A percentile compares a stretch with the other conserved stretches of the same genome.
These are phyloP conservation scores for Phalera bucephala DNA, from an alignment of 2,888 invertebrate genomes.

Conservation along the genomic window DNA sequence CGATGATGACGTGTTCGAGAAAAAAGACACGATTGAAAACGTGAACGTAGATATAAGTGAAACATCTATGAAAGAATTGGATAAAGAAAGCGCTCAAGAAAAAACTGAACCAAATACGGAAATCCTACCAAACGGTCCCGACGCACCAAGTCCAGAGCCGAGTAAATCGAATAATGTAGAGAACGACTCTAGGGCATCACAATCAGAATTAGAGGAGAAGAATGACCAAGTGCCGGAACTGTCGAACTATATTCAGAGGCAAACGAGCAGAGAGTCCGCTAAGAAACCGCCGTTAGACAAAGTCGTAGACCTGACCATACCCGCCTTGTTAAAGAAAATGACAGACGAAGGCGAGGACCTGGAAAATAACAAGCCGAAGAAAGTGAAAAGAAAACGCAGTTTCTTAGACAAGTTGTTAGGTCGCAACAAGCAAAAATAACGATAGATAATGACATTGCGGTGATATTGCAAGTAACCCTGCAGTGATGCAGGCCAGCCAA, in stretches of 20 bases:
- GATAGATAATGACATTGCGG: slow-evolving; percentile 39
- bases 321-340: slow-evolving; percentile 70
- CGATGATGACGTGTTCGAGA: slow-evolving; percentile 67
- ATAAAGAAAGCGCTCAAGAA: slow-evolving; percentile 24
- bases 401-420: slow-evolving; percentile 75
- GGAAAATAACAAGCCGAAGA: slow-evolving; percentile 57
- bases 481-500: slow-evolving; percentile 64
- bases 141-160: slow-evolving; percentile 30
- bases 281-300: slow-evolving; percentile 50
- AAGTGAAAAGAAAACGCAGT: slow-evolving; percentile 76
- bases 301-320: slow-evolving; percentile 65
- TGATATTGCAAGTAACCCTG: slow-evolving; percentile 49
- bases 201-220: slow-evolving; percentile 64
- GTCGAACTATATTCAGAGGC: slow-evolving; percentile 48
- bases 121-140: slow-evolving; percentile 54
- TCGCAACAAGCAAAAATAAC: slow-evolving; percentile 58
- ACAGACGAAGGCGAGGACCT: slow-evolving; percentile 59
- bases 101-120: slow-evolving; percentile 37
- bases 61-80: slow-evolving; percentile 19
- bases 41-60: slow-evolving; percentile 24
- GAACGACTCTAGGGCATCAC: slow-evolving; percentile 53
- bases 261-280: slow-evolving; percentile 54
- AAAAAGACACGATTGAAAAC: slow-evolving; percentile 37
- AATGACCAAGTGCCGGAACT: slow-evolving; percentile 69
- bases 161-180: slow-evolving; percentile 32